Percentiles rank a stretch among this genome's conserved stretches.
phyloP scores from a whole-genome alignment of 2,888 invertebrate species.

The Synergus itoensis region DNA sequence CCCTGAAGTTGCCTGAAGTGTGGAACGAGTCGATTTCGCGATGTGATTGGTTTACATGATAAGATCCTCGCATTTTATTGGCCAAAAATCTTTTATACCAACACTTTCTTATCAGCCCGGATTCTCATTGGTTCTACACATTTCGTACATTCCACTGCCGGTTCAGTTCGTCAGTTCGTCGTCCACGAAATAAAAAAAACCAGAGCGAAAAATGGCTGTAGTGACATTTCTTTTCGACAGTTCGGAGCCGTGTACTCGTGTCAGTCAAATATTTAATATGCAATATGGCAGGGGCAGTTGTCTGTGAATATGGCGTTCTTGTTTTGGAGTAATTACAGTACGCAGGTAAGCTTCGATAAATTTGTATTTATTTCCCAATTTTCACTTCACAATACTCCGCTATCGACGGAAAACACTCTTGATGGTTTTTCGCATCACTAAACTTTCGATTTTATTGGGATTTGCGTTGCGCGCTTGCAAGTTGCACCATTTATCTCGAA shows the following conservation, averaged over 20 bases:
- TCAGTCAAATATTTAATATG: constrained; percentile 39
- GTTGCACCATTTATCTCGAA: constrained; percentile 25
- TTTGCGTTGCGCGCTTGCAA: neutral
- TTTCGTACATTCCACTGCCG: constrained; percentile 20
- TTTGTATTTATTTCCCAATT: constrained; percentile 11
- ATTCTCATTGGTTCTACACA: neutral
- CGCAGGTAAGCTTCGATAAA: constrained; percentile 24
- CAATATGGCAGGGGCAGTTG: constrained; percentile 37
- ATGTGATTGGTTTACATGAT: neutral
- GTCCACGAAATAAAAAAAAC: constrained; percentile 14
- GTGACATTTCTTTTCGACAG: constrained; percentile 39
- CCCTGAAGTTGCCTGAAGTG: neutral
- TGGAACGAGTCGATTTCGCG: neutral
- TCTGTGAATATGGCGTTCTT: constrained; percentile 41
- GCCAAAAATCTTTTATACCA: neutral
- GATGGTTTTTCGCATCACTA: neutral
- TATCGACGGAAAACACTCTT: constrained; percentile 10
- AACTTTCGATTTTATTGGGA: constrained; percentile 27
- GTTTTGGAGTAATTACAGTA: constrained; percentile 34
- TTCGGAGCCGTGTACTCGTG: constrained; percentile 35
- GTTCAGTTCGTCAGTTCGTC: neutral
- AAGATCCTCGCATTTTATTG: neutral
- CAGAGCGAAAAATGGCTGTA: constrained; percentile 39
- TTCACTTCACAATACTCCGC: neutral
- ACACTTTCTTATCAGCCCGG: neutral